Conservation (phyloP, 2,797 vertebrate species). For the Pelobates cultripes region DNA sequence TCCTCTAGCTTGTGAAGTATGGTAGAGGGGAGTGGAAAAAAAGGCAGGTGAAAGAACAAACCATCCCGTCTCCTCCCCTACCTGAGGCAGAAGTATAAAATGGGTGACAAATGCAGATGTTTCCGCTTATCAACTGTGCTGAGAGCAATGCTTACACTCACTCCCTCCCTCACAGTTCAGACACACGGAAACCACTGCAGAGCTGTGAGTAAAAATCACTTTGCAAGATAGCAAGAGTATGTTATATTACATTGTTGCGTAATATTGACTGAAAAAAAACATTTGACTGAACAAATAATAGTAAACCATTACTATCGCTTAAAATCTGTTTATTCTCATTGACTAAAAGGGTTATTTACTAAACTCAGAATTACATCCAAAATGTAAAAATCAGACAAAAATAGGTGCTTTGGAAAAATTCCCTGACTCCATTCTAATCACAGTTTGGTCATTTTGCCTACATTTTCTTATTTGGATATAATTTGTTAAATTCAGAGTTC, state of each 20-base stretch:
- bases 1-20: background rate
- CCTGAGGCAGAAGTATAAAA: slow-evolving; percentile 4
- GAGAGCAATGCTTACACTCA: slow-evolving; percentile 31
- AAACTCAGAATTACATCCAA: too few species aligned
- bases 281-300: too few species aligned
- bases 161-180: slow-evolving; percentile 12
- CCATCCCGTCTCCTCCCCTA: background rate
- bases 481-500: too few species aligned
- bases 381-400: too few species aligned
- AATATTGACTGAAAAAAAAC: too few species aligned
- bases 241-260: background rate
- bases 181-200: slow-evolving; percentile 11
- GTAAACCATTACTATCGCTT: too few species aligned
- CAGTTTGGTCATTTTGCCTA: too few species aligned
- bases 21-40: background rate
- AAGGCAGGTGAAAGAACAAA: background rate
- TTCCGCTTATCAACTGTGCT: slow-evolving; percentile 9
- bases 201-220: slow-evolving; percentile 25
- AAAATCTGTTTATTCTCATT: too few species aligned
- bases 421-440: too few species aligned
- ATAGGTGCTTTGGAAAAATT: too few species aligned
- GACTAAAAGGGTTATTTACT: too few species aligned
- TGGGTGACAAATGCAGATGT: background rate
- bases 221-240: background rate
- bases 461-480: too few species aligned